phyloP scores from a whole-genome alignment of 1,140 invertebrate genomes.

The Carcinoscorpius rotundicauda region DNA sequence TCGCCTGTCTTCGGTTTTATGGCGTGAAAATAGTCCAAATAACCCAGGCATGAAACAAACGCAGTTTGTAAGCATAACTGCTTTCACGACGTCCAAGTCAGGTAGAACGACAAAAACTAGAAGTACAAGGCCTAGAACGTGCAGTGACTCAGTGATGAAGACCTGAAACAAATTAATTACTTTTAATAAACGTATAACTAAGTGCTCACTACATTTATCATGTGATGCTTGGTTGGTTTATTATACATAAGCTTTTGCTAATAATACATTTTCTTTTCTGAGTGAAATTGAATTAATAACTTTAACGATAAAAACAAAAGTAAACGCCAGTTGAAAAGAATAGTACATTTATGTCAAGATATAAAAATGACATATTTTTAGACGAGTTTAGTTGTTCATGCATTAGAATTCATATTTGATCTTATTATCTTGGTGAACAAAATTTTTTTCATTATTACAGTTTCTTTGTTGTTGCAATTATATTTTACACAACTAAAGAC shows the following conservation, averaged over 20 bases:
- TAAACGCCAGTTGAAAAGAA: no score
- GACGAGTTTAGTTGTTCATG: no score
- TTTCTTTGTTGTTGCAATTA: no score
- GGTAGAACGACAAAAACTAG: conserved; percentile 79
- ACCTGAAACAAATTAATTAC: conserved; percentile 24
- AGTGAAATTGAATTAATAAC: background rate
- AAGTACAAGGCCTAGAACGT: conserved; percentile 68
- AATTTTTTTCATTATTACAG: no score
- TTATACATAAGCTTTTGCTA: background rate
- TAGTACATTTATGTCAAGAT: no score
- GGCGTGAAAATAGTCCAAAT: conserved; percentile 60
- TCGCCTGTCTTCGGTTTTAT: conserved; percentile 61
- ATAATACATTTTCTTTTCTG: background rate
- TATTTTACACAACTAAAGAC: no score
- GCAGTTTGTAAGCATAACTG: conserved; percentile 86
- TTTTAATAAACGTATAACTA: background rate
- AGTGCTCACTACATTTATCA: background rate
- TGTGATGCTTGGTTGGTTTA: background rate
- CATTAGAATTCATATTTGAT: no score
- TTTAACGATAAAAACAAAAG: background rate
- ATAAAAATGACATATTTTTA: no score
- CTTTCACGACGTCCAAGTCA: conserved; percentile 79
- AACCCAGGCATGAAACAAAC: conserved; percentile 75
- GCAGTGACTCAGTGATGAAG: conserved; percentile 63
- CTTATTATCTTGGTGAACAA: no score